Base-by-base conservation (phyloP, 2,113 vertebrate species). In the Cyprinodon variegatus region DNA sequence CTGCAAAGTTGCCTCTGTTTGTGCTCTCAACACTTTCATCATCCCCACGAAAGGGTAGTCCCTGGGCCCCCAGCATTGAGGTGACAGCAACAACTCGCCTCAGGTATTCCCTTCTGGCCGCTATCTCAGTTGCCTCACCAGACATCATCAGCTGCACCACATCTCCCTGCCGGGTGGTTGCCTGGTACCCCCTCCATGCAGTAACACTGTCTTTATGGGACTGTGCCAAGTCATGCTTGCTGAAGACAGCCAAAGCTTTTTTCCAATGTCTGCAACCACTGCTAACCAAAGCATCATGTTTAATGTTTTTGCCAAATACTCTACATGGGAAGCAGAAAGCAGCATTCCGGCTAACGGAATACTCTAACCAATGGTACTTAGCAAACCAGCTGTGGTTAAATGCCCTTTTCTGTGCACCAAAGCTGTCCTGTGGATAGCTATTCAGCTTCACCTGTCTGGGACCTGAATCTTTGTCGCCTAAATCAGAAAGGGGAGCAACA, bases 381-480 rank as follows among this genome's bases (percentile, higher is more conserved):
- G 15, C 15, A 20, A 40, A 64, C 15, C 62, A 64, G 62, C 38
- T 64, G 37, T 64, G 15, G 38, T 64, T 37, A 64, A 64, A 64
- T 15, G 62, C 62, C 20, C 62, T 5, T n/a, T 45, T 65, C 40
- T 65, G 64, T 29, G 20, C 29, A 45, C 65, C 65, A 66, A 66
- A 66, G 13, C 41, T 45, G 14, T 45, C n/a, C 13, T 29, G 65
- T 66, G 65, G 65, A n/a, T 46, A 45, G 41, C 11, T 13, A 4
- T 45, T 22, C 65, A 66, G 65, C 22, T 66, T 66, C 12, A 66
- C 41, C 65, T 63, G 61, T 38, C 37, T 63, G 37, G 37, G 61
- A 11, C 61, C 61, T 38, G 61, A 36, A 22, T 46, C 43, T 48
- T 48, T 46, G n/a, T 48, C 43, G 13, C 65, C 65, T 67, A 67